Evolutionary conservation across 1,140 invertebrate genomes (phyloP), one percentile per base, ranked within the genome.

Genomic region (Euborellia annulipes): DNA sequence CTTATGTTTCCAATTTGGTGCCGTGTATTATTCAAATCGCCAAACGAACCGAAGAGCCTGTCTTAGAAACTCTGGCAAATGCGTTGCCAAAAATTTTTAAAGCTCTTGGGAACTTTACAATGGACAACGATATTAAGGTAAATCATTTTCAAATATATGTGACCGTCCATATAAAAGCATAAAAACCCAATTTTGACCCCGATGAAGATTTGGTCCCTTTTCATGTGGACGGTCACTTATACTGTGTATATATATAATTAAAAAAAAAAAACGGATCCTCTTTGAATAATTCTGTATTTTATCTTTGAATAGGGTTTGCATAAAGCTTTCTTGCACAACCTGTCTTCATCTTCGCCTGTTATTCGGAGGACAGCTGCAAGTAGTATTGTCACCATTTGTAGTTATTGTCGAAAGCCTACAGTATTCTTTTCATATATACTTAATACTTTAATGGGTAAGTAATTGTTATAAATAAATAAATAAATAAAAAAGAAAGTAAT

Each of bases 101-200:
- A 52, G 66, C 76, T 43, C 58, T 87, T 16, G 83, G 82, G 49
- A 68, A 69, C 39, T 85, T 81, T 27, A 74, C 81, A 37, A 78
- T 70, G 52, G 82, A 88, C 52, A 75, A 72, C 52, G 81, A 87
- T 58, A 68, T 81, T 43, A 76, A 77, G 66, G 78, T 80, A 63
- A 59, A 36, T 19, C 44, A 23, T 23, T 14, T 6, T 41, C 19
- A 7, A 45, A 30, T 47, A 14, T 43, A 13, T 13, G n/a, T n/a
- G n/a, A n/a, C n/a, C n/a, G n/a, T n/a, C n/a, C n/a, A n/a, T n/a
- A n/a, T n/a, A n/a, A n/a, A n/a, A n/a, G n/a, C n/a, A n/a, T n/a
- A n/a, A n/a, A n/a, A n/a, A n/a, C n/a, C n/a, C n/a, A n/a, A n/a
- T n/a, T n/a, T n/a, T n/a, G n/a, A n/a, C n/a, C n/a, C n/a, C n/a